Percentiles rank a stretch among this genome's conserved stretches.
Conservation (phyloP, 2,113 vertebrate genomes). For the Silurus asotus region DNA sequence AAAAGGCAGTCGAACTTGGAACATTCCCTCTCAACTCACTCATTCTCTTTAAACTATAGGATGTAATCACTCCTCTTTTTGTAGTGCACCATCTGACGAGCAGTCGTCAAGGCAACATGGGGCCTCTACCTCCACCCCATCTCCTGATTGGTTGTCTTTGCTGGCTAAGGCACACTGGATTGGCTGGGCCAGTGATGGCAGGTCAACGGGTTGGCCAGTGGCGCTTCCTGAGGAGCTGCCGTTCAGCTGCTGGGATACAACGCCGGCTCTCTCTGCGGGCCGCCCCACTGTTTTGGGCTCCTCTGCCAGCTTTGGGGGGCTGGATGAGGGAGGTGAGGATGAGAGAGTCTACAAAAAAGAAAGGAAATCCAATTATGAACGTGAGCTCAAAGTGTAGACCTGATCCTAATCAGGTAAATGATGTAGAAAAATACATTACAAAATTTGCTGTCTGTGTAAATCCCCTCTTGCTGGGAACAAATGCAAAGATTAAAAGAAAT, state of each 20-base stretch:
- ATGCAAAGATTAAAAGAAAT: background rate
- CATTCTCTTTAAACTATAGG: constrained; percentile 57
- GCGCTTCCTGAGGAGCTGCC: constrained; percentile 75
- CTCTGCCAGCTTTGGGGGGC: constrained; percentile 76
- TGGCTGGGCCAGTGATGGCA: constrained; percentile 77
- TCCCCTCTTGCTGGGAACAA: background rate
- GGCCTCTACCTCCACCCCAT: constrained; percentile 77
- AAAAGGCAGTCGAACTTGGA: constrained; percentile 78
- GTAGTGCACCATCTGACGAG: constrained; percentile 79
- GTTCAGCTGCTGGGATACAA: constrained; percentile 77
- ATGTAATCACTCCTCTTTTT: constrained; percentile 80
- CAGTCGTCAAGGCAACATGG: constrained; percentile 81
- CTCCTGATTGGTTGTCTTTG: constrained; percentile 81
- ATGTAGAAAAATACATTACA: background rate
- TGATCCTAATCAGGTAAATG: background rate
- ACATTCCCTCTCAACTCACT: constrained; percentile 64
- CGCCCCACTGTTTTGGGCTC: constrained; percentile 58
- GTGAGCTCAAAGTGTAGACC: background rate
- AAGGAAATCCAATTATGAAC: background rate
- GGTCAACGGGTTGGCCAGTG: constrained; percentile 77
- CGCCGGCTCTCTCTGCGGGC: constrained; percentile 61
- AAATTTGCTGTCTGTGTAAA: no score
- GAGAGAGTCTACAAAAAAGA: constrained; percentile 57
- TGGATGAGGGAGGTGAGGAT: constrained; percentile 71
- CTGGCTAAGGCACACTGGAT: constrained; percentile 88